Base-by-base conservation (phyloP, 64 coral and sea anemone species). In the Stichodactyla mertensii region DNA sequence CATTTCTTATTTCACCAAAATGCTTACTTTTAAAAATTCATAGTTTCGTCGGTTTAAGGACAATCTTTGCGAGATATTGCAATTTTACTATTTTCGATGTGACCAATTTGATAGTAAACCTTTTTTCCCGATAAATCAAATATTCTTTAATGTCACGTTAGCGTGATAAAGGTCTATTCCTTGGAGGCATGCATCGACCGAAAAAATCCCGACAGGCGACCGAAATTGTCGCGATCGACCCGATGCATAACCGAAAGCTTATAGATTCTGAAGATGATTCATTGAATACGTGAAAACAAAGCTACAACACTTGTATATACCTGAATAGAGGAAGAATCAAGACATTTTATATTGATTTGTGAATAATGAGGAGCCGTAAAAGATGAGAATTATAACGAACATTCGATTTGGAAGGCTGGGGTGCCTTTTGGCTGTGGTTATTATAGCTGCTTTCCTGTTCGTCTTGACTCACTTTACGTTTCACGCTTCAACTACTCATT, bases 401-500 rank as follows among this genome's bases (percentile, higher is more conserved):
- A 0, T 85, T 55, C 83, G 83, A 16, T 2, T 85, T 61, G 83
- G 83, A 58, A 52, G 83, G 15, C 54, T 85, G n/a, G 55, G 20
- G 7, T 61, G 83, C 52, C 0, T 82, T 10, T 22, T 55, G 11
- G 16, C 51, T 4, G 16, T 28, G 13, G 12, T 82, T 82, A 18
- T 82, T 55, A 13, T 82, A 24, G 52, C 51, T 55, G 18, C 27
- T 82, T 54, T 10, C 11, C 8, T 85, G 86, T 92, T 84, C 54
- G 71, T 77, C 67, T 92, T 61, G 80, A 82, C 2, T 71, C 87
- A 12, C 55, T 87, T 20, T 57, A 81, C 55, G 57, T 92, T 71
- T 83, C 87, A 53, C 91, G 82, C 18, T 51, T 79, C 82, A 88
- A 92, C 31, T 56, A 84, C 57, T 52, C 86, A 54, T 52, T 64